Evolutionary conservation across 2,113 vertebrate species (phyloP), one percentile per base, ranked within the genome.

Genomic region (Petromus typicus): DNA sequence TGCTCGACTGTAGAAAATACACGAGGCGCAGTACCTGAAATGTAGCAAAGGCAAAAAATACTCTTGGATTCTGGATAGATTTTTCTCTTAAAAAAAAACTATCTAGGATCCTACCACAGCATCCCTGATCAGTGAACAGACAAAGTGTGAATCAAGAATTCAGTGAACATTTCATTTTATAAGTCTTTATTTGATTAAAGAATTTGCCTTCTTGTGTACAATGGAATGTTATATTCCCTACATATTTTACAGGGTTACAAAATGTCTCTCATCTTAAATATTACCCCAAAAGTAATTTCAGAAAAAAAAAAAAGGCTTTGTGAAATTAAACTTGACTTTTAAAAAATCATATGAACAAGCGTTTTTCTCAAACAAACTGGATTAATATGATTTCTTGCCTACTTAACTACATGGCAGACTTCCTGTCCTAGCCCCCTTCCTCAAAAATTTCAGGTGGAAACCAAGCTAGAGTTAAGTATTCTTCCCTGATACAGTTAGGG

Each of bases 131-230:
- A 90, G 30, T 40, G 78, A 91, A 76, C 61, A 79, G 94, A 94
- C 57, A 48, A 89, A 93, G 78, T 79, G 87, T 91, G 51, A 95
- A 71, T 87, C 63, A 87, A 81, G n/a, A 95, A 30, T 88, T 75
- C 81, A 84, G 63, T 75, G 92, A 95, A 91, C 89, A 78, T 87
- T 67, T 94, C 95, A 93, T 98, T 98, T 97, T 97, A 98, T 98
- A 99, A 99, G 98, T 98, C 98, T 99, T 99, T 99, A 99, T 99
- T 99, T 98, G 98, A 98, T 99, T 99, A 99, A 98, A 99, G 99
- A 98, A 98, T 98, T n/a, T 96, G 95, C 89, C 94, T 98, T 98
- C 97, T 97, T 96, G 97, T 97, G 90, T 98, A 99, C 98, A 99
- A 95, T 99, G 99, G 99, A 99, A 99, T 99, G 99, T 98, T 98